A percentile compares a stretch with the other conserved stretches of the same genome.
These are phyloP conservation scores for Subanguina moxae DNA, from an alignment of 1,140 invertebrate species.

Conservation along the genomic window DNA sequence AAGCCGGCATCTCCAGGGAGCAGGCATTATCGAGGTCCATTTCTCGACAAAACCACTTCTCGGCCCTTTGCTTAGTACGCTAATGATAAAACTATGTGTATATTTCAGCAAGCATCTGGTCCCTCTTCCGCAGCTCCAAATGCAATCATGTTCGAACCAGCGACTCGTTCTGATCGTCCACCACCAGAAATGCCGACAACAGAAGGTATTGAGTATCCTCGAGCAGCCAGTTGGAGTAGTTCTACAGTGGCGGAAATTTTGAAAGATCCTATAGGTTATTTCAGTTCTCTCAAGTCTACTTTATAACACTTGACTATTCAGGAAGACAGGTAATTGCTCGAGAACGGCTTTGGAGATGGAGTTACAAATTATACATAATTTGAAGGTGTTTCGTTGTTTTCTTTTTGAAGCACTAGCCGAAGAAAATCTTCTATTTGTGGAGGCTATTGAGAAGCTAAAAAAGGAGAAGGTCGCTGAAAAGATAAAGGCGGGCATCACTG, in stretches of 20 bases:
- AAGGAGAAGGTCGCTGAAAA: constrained; percentile 52
- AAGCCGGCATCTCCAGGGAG: too few relatives aligned
- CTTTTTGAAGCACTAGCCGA: constrained; percentile 53
- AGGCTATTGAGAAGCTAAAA: constrained; percentile 53
- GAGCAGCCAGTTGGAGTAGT: constrained; percentile 51
- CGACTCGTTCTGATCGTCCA: constrained; percentile 28
- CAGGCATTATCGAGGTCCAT: too few relatives aligned
- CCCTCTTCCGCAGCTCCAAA: neutral
- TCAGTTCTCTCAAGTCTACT: neutral
- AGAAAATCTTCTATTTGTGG: constrained; percentile 55
- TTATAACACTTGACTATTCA: neutral
- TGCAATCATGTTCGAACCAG: constrained; percentile 32
- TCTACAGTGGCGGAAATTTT: constrained; percentile 54
- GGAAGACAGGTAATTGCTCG: neutral
- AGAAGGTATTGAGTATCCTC: constrained; percentile 55
- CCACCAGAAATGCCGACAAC: constrained; percentile 52
- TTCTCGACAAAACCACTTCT: too few relatives aligned
- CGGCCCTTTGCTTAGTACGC: too few relatives aligned
- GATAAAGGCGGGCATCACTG: constrained; percentile 36
- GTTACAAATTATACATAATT: neutral
- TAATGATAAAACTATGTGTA: too few relatives aligned
- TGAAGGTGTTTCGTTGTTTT: constrained; percentile 56
- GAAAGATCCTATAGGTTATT: constrained; percentile 47
- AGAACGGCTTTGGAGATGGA: neutral
- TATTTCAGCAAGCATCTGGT: too few relatives aligned